Evolutionary conservation across 2,113 vertebrate species (phyloP).

Genomic region (Calonectris borealis): DNA sequence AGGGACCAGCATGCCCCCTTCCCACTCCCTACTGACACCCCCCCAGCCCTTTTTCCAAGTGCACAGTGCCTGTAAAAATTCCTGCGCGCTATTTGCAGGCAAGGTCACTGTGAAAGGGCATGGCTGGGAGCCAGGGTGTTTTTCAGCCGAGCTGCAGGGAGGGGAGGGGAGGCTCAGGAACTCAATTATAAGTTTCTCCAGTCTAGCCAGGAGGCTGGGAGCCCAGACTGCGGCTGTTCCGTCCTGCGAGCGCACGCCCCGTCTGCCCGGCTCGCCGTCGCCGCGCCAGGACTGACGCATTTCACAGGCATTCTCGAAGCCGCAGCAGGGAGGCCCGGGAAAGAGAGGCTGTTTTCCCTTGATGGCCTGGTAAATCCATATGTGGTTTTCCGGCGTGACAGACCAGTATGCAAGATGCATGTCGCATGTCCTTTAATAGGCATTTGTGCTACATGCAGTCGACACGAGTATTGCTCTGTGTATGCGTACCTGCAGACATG

Average conservation of each 20-base stretch:
- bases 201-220: constrained; percentile 90
- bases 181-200: constrained; percentile 95
- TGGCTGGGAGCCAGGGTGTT: constrained; percentile 77
- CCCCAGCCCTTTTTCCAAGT: constrained; percentile 30
- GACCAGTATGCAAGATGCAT: neutral
- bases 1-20: neutral
- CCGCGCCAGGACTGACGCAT: constrained; percentile 87
- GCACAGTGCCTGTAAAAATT: constrained; percentile 64
- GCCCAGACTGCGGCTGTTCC: constrained; percentile 90
- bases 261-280: constrained; percentile 69
- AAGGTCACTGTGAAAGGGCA: constrained; percentile 83
- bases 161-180: constrained; percentile 83
- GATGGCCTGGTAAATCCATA: neutral
- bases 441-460: accelerated
- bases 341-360: neutral
- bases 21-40: neutral
- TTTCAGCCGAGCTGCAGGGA: constrained; percentile 81
- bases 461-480: accelerated
- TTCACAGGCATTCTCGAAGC: constrained; percentile 88
- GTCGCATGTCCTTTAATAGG: neutral
- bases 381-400: neutral
- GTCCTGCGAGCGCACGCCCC: constrained; percentile 53
- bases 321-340: constrained; percentile 65
- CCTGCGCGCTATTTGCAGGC: constrained; percentile 79
- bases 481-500: accelerated